A percentile compares a stretch with the other conserved stretches of the same genome.
Conservation (phyloP, 2,888 invertebrate species). For the Pedicia rivosa region DNA sequence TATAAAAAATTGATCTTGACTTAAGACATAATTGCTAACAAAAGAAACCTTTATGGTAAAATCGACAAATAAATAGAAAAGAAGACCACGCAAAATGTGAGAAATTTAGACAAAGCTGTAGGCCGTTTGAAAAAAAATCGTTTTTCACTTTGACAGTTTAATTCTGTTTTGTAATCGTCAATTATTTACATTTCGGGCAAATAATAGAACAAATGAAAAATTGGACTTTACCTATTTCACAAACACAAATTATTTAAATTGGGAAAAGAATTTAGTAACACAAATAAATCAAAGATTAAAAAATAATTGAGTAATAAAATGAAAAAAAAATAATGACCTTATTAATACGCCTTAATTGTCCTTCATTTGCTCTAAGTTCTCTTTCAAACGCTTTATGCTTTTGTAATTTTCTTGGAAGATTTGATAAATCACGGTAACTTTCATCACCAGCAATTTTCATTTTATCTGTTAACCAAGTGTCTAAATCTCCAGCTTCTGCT, state of each 20-base stretch:
- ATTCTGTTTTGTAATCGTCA: too few relatives aligned
- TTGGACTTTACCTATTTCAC: too few relatives aligned
- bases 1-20: too few relatives aligned
- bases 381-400: slow-evolving; percentile 95
- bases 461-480: slow-evolving; percentile 85
- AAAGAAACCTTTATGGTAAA: too few relatives aligned
- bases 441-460: slow-evolving; percentile 82
- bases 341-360: slow-evolving; percentile 72
- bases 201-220: too few relatives aligned
- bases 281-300: neutral
- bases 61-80: slow-evolving; percentile 11
- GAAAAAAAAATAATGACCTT: too few relatives aligned
- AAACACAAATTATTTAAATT: too few relatives aligned
- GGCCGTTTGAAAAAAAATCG: too few relatives aligned
- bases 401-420: slow-evolving; percentile 80
- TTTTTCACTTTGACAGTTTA: too few relatives aligned
- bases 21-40: too few relatives aligned
- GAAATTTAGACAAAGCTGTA: too few relatives aligned
- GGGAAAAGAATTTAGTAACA: slow-evolving; percentile 8
- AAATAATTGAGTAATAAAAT: neutral
- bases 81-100: slow-evolving; percentile 2
- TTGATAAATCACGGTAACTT: slow-evolving; percentile 77
- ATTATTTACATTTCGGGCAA: too few relatives aligned
- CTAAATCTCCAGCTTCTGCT: slow-evolving; percentile 80
- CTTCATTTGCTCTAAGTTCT: slow-evolving; percentile 88